These are phyloP conservation scores for Epinotia bilunana DNA, from an alignment of 2,888 invertebrate genomes.

Conservation along the genomic window DNA sequence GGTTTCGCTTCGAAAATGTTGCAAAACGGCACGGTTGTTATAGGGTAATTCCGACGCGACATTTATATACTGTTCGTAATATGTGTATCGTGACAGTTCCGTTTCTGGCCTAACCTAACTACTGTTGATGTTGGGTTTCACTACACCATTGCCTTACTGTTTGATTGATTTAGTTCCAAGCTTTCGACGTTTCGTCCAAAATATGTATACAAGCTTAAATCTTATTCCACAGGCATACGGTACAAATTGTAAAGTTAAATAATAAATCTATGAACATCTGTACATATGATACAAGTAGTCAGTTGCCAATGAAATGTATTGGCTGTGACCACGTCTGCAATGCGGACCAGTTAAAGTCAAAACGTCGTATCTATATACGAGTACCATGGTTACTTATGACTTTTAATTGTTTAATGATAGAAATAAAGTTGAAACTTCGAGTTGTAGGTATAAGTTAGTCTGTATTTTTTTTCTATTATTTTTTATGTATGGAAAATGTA, in stretches of 20 bases:
- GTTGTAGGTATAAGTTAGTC: too few relatives aligned
- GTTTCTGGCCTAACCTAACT: background rate
- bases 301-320: background rate
- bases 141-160: background rate
- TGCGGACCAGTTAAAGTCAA: background rate
- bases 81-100: background rate
- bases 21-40: background rate
- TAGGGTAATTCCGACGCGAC: too few relatives aligned
- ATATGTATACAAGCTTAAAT: background rate
- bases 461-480: too few relatives aligned
- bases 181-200: background rate
- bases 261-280: background rate
- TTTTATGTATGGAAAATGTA: too few relatives aligned
- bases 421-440: too few relatives aligned
- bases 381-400: too few relatives aligned
- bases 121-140: conserved; percentile 1
- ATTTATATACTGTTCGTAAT: conserved; percentile 2
- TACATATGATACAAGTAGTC: background rate
- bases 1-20: too few relatives aligned
- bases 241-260: background rate
- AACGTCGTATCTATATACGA: too few relatives aligned
- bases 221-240: background rate
- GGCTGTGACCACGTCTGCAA: background rate
- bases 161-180: conserved; percentile 13
- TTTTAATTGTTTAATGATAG: too few relatives aligned